Percentiles rank a stretch among this genome's conserved stretches.
These are phyloP conservation scores for Oxyruncus cristatus DNA, from an alignment of 2,113 vertebrate genomes.

Conservation along the genomic window DNA sequence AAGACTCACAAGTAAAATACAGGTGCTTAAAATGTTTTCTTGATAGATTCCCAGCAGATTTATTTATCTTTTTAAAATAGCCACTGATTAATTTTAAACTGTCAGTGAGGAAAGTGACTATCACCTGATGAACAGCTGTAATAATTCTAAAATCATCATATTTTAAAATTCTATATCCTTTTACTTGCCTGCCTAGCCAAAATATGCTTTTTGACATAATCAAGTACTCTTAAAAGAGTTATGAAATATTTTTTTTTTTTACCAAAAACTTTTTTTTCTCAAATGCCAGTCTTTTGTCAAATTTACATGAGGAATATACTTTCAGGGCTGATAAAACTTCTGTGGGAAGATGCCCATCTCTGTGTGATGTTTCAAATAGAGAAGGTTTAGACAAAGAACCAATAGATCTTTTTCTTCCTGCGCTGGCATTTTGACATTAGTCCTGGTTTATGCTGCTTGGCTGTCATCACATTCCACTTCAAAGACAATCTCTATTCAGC, in stretches of 20 bases:
- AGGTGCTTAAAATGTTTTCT: neutral
- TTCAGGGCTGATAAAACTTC: neutral
- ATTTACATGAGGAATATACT: neutral
- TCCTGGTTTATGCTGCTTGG: neutral
- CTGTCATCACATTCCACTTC: neutral
- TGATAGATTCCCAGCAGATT: neutral
- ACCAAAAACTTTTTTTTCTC: neutral
- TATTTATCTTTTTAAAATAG: neutral
- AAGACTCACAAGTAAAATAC: neutral
- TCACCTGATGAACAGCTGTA: neutral
- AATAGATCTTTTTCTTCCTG: neutral
- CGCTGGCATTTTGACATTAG: neutral
- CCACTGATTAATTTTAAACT: neutral
- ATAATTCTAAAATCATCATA: neutral
- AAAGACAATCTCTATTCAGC: neutral
- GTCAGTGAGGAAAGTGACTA: neutral
- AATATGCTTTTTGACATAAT: neutral
- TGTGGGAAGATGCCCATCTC: neutral
- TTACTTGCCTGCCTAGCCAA: neutral
- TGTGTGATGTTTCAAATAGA: neutral
- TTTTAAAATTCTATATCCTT: neutral
- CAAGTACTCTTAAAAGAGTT: neutral
- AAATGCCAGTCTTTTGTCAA: neutral
- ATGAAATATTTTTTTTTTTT: neutral
- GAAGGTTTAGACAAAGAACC: neutral